Base-by-base conservation (phyloP, 2,113 vertebrate genomes). In the Grantiella picta region DNA sequence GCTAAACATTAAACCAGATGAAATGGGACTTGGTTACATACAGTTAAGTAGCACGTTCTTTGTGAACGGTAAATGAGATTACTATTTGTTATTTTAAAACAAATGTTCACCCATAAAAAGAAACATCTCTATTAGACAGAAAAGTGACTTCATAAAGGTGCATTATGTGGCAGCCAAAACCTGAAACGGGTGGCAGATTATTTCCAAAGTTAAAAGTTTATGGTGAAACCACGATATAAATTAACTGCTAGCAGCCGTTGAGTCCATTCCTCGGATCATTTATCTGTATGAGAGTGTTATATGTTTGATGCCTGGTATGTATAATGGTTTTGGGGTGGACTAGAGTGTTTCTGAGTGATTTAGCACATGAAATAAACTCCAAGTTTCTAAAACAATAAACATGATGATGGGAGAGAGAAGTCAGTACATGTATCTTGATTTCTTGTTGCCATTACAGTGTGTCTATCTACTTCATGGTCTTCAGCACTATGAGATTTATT, bases 181-280 rank as follows among this genome's bases (percentile, higher is more conserved):
- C 5, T 92, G 95, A 96, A 96, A 96, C 21, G 92, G 95, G 86
- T 79, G 70, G 94, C 86, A 95, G 91, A 94, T 96, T 94, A 96
- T 92, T 96, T 96, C 94, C 94, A 96, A 97, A 95, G 94, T 95
- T 94, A 96, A 96, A 95, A 94, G 89, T 93, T 94, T 96, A 96
- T 94, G 81, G 84, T 5, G 4, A 96, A 96, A 95, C 95, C 94
- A 89, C 61, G 1, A 91, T 94, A 96, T 96, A 96, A 96, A 96
- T 97, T 97, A 97, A 94, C 95, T 97, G 93, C 92, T 95, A 96
- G 89, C 95, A 97, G 95, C 92, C 65, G 20, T 81, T 93, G 93
- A 95, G 90, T 86, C 94, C 80, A 86, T 95, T 97, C 90, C 92
- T 96, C 56, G 95, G 93, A 92, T 96, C 95, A 97, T 97, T 97